These are phyloP conservation scores for Diplosoma virens DNA, from an alignment of 23 tunicate genomes.

Conservation along the genomic window DNA sequence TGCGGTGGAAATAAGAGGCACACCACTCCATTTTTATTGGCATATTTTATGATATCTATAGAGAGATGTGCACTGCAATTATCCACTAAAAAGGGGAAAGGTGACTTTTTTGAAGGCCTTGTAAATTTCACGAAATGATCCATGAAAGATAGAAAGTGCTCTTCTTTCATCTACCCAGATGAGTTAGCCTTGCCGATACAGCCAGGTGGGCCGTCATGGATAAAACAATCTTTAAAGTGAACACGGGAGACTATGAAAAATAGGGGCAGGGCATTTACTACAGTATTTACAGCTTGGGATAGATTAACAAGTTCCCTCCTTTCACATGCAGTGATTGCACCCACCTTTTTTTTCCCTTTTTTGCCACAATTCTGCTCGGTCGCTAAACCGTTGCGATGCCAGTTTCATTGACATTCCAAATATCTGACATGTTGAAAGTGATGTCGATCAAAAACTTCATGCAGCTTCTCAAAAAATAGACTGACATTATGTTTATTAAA, in stretches of 20 bases:
- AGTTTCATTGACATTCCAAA: conserved; percentile 34
- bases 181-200: conserved; percentile 8
- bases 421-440: conserved; percentile 18
- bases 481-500: conserved; percentile 19
- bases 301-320: conserved; percentile 26
- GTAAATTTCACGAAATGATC: neutral
- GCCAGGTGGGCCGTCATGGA: conserved; percentile 15
- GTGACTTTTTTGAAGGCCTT: neutral
- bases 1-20: too few species aligned
- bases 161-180: conserved; percentile 27
- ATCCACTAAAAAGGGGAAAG: conserved; percentile 7
- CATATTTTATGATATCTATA: conserved; percentile 9
- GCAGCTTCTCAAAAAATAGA: conserved; percentile 24
- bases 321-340: conserved; percentile 36
- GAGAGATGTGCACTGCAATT: conserved; percentile 20
- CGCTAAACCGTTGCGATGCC: conserved; percentile 38
- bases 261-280: conserved; percentile 29
- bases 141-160: conserved; percentile 31
- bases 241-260: conserved; percentile 20
- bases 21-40: too few species aligned
- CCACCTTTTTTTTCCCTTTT: conserved; percentile 24
- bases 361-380: conserved; percentile 21
- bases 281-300: conserved; percentile 17
- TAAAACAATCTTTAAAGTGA: conserved; percentile 20
- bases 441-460: conserved; percentile 3